Conservation (phyloP, 2,888 invertebrate genomes). For the Brachypterus glaber region DNA sequence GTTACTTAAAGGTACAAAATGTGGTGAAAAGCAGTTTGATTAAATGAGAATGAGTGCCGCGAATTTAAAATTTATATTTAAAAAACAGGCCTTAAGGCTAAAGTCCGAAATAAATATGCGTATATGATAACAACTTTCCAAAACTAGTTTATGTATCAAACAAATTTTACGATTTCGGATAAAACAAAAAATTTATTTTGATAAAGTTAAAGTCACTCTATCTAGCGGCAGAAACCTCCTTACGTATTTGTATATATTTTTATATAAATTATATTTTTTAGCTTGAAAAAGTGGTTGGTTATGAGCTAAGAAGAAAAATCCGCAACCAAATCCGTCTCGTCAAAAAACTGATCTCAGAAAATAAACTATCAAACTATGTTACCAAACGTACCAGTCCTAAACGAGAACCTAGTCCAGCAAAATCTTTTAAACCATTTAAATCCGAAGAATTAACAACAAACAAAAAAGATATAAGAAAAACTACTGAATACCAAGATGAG, state of each 20-base stretch:
- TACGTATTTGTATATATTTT: conserved; percentile 6
- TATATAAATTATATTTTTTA: conserved; percentile 36
- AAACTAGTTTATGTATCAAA: no score
- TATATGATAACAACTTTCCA: no score
- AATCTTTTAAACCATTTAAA: conserved; percentile 8
- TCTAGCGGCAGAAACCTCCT: no score
- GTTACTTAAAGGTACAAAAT: no score
- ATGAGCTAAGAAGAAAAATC: conserved; percentile 68
- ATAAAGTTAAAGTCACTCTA: no score
- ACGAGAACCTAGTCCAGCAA: conserved; percentile 30
- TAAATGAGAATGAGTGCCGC: no score
- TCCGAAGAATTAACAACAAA: conserved; percentile 11
- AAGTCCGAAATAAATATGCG: no score
- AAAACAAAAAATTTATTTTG: no score
- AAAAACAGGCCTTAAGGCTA: no score
- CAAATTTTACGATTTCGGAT: no score
- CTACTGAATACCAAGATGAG: conserved; percentile 17
- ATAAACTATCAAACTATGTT: conserved; percentile 27
- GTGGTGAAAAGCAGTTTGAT: no score
- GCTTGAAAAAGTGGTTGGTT: conserved; percentile 66
- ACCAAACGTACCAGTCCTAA: conserved; percentile 27
- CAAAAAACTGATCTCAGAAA: conserved; percentile 47
- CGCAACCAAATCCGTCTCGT: conserved; percentile 67
- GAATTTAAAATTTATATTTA: no score
- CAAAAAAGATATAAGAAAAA: conserved; percentile 21